phyloP scores from a whole-genome alignment of 1,140 invertebrate species.

The Gyrodactylus salaris region DNA sequence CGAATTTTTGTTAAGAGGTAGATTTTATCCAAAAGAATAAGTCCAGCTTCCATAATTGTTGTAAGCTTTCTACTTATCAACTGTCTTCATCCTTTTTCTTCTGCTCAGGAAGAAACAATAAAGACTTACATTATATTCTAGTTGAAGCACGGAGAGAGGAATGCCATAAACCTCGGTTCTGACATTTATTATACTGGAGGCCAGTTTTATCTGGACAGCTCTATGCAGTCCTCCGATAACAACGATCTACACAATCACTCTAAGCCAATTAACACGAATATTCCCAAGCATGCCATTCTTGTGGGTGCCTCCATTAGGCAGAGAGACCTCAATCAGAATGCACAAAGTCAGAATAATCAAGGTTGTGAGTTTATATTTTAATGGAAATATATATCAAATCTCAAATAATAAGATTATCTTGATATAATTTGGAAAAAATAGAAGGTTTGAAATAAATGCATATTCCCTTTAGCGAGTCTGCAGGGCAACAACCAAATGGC shows the following conservation, averaged over 20 bases:
- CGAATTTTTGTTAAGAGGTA: no score
- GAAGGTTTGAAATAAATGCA: no score
- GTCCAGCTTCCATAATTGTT: no score
- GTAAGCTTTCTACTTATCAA: no score
- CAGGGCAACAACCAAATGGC: neutral
- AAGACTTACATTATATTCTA: slow-evolving; percentile 6
- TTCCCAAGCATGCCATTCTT: neutral
- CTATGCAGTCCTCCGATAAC: neutral
- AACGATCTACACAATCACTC: neutral
- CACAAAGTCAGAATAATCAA: neutral
- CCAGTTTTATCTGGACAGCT: neutral
- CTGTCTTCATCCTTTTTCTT: no score
- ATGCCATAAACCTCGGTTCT: neutral
- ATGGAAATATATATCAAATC: no score
- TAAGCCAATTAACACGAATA: neutral
- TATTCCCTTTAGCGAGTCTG: neutral
- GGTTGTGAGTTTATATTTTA: neutral
- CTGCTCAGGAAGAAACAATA: no score
- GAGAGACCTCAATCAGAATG: neutral
- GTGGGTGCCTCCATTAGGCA: neutral
- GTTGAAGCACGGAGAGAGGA: slow-evolving; percentile 6
- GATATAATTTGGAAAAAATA: no score
- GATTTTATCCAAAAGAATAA: no score
- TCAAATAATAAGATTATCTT: no score
- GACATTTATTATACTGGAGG: neutral